Conservation (phyloP, 2,113 vertebrate genomes). For the Pholis gunnellus region DNA sequence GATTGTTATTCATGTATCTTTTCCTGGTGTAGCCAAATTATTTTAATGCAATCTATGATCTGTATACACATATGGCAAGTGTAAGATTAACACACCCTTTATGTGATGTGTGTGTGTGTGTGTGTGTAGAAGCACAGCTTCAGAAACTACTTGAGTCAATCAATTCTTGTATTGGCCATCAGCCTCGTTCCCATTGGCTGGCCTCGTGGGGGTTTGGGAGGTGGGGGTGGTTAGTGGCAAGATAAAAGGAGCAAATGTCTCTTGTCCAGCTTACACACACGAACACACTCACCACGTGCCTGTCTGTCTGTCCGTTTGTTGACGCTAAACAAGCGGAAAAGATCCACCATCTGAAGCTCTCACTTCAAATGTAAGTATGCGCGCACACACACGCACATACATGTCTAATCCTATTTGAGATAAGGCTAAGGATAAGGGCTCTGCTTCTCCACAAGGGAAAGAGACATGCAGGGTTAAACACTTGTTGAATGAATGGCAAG, state of each 20-base stretch:
- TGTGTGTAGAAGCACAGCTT: background rate
- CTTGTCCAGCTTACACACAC: constrained; percentile 53
- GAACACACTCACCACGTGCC: constrained; percentile 40
- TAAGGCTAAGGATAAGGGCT: constrained; percentile 58
- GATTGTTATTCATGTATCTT: background rate
- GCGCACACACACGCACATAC: constrained; percentile 31
- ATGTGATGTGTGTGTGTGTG: background rate
- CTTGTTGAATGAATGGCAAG: constrained; percentile 76
- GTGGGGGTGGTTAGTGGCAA: constrained; percentile 61
- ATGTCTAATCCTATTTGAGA: constrained; percentile 75
- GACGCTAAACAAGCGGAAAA: constrained; percentile 36
- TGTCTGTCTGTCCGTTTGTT: constrained; percentile 23
- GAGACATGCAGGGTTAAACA: constrained; percentile 46
- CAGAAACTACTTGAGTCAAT: constrained; percentile 62
- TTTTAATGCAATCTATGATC: background rate
- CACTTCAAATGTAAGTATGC: constrained; percentile 71
- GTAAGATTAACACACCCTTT: background rate
- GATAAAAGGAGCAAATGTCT: constrained; percentile 82
- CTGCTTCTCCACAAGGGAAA: constrained; percentile 34
- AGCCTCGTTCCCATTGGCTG: constrained; percentile 80
- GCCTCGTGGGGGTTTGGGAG: constrained; percentile 36
- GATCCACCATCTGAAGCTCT: constrained; percentile 41
- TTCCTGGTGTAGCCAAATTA: background rate
- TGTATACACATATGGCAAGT: background rate
- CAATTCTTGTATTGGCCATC: constrained; percentile 35